Evolutionary conservation across 2,113 vertebrate species (phyloP).

Genomic region (Colinus virginianus): DNA sequence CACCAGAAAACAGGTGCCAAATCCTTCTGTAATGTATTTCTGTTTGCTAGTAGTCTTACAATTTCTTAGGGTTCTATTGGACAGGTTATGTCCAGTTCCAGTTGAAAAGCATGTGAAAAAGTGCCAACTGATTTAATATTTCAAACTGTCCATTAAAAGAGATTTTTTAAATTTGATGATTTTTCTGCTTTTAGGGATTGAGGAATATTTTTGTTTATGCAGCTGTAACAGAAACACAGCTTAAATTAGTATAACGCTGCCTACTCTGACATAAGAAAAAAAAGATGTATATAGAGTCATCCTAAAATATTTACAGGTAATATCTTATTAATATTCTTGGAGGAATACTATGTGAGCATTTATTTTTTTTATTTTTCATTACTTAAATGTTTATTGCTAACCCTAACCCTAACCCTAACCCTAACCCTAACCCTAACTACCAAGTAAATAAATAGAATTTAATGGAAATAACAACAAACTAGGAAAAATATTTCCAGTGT

Average conservation of each 20-base stretch:
- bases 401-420: too few species aligned
- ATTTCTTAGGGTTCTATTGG: background rate
- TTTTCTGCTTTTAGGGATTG: background rate
- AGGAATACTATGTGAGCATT: background rate
- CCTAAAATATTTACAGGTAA: background rate
- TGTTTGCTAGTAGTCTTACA: background rate
- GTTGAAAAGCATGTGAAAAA: constrained; percentile 22
- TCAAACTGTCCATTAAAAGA: constrained; percentile 11
- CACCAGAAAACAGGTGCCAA: background rate
- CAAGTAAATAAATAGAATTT: background rate
- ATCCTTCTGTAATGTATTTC: background rate
- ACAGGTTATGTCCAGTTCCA: constrained; percentile 25
- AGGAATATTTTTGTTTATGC: background rate
- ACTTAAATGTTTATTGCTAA: background rate
- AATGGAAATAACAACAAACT: background rate
- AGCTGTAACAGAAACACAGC: background rate
- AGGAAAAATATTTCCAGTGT: background rate
- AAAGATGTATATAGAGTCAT: background rate
- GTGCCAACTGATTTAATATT: constrained; percentile 29
- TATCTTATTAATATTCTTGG: background rate
- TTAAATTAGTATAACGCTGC: background rate
- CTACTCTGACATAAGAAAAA: background rate
- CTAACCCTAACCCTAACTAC: too few species aligned
- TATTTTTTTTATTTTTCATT: background rate
- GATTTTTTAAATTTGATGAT: background rate